Conservation (phyloP, 2,888 invertebrate species). For the Malacosoma neustria region DNA sequence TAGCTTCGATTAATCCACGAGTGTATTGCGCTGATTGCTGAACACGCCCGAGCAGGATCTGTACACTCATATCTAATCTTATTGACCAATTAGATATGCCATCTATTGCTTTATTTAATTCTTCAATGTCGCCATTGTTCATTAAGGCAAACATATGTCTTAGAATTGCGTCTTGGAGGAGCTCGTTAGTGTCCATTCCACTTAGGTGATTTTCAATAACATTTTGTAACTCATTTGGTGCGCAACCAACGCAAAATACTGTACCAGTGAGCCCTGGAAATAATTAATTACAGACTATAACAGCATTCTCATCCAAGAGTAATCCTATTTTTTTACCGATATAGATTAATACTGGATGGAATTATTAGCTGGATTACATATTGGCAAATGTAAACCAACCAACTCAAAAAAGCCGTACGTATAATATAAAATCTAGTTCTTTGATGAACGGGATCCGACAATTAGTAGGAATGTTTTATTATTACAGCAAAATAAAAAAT, state of each 20-base stretch:
- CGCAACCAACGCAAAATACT: conserved; percentile 37
- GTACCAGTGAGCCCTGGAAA: conserved; percentile 34
- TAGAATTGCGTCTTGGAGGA: conserved; percentile 23
- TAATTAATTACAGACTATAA: neutral
- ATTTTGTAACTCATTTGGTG: conserved; percentile 25
- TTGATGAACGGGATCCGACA: too few relatives aligned
- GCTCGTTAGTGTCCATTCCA: conserved; percentile 14
- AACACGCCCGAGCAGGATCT: conserved; percentile 20
- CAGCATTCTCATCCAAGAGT: too few relatives aligned
- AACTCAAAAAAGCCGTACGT: too few relatives aligned
- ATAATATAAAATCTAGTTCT: too few relatives aligned
- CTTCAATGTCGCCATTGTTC: conserved; percentile 11
- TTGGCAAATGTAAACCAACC: too few relatives aligned
- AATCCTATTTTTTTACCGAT: too few relatives aligned
- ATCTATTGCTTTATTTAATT: conserved; percentile 13
- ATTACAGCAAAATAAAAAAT: too few relatives aligned
- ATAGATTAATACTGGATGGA: too few relatives aligned
- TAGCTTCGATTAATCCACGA: conserved; percentile 22
- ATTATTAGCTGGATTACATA: too few relatives aligned
- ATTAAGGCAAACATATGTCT: conserved; percentile 28
- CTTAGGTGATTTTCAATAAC: conserved; percentile 17
- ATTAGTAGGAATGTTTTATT: too few relatives aligned
- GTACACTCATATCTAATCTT: conserved; percentile 25
- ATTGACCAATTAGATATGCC: conserved; percentile 20
- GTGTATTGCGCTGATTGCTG: conserved; percentile 29